Conservation (phyloP, 2,113 vertebrate genomes). For the Datnioides undecimradiatus region DNA sequence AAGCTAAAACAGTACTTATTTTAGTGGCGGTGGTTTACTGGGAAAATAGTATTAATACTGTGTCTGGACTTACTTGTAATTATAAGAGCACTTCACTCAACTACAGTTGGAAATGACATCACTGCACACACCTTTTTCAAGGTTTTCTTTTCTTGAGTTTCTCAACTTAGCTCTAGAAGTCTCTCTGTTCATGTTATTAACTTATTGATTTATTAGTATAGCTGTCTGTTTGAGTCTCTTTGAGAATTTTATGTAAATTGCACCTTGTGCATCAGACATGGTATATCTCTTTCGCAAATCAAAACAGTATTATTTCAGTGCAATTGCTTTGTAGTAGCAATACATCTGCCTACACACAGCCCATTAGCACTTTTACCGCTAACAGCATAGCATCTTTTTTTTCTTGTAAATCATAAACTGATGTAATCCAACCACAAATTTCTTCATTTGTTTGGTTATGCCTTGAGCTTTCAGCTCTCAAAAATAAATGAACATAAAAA, state of each 20-base stretch:
- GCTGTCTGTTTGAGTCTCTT: too few species aligned
- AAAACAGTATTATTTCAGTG: conserved; percentile 30
- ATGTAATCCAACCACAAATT: neutral
- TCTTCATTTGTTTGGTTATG: neutral
- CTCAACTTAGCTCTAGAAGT: conserved; percentile 8
- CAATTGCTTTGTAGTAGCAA: conserved; percentile 40
- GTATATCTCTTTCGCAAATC: conserved; percentile 48
- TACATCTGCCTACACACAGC: neutral
- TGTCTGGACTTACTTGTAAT: conserved; percentile 15
- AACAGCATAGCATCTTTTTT: neutral
- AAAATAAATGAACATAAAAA: neutral
- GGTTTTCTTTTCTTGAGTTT: conserved; percentile 2
- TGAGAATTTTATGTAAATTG: neutral
- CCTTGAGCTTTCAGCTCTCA: neutral
- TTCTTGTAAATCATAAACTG: neutral
- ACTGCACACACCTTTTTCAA: conserved; percentile 6
- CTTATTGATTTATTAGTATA: too few species aligned
- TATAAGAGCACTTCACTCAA: neutral
- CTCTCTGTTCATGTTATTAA: too few species aligned
- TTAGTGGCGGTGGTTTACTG: conserved; percentile 17
- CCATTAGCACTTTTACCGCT: neutral
- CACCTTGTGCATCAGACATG: neutral
- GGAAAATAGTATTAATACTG: conserved; percentile 6
- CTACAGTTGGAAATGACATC: neutral
- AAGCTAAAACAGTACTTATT: conserved; percentile 31